phyloP scores from a whole-genome alignment of 2,797 vertebrate genomes.

The Otolemur crassicaudatus region DNA sequence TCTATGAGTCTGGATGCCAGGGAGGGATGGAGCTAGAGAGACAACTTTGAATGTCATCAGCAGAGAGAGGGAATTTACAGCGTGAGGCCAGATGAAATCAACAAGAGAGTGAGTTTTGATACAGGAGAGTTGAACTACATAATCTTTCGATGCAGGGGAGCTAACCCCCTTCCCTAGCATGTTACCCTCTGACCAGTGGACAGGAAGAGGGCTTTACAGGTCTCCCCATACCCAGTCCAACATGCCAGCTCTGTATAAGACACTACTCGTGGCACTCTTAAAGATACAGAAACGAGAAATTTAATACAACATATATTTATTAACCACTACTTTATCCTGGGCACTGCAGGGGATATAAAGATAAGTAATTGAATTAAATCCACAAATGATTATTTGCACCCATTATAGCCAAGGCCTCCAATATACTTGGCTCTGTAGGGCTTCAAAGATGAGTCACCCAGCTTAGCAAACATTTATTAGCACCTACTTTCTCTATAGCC shows the following conservation, averaged over 20 bases:
- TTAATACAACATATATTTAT: constrained; percentile 20
- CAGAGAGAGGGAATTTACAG: neutral
- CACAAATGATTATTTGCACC: constrained; percentile 66
- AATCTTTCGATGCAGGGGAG: neutral
- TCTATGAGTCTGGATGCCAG: neutral
- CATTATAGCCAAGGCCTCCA: constrained; percentile 10
- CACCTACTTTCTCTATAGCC: constrained; percentile 21
- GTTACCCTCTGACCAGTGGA: neutral
- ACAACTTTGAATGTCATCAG: neutral
- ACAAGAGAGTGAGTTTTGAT: neutral
- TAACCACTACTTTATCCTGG: constrained; percentile 56
- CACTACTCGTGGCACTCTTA: neutral
- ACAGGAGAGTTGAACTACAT: neutral
- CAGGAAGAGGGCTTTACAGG: neutral
- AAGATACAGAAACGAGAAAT: constrained; percentile 24
- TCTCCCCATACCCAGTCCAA: neutral
- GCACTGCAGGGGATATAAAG: constrained; percentile 31
- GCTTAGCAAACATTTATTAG: constrained; percentile 59
- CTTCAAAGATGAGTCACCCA: constrained; percentile 61
- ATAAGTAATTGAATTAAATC: constrained; percentile 66
- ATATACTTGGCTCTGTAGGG: constrained; percentile 17
- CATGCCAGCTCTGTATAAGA: neutral
- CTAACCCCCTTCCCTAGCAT: neutral
- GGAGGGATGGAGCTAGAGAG: neutral
- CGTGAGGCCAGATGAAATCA: neutral